Conservation (phyloP, 2,113 vertebrate genomes). For the Polypterus senegalus region DNA sequence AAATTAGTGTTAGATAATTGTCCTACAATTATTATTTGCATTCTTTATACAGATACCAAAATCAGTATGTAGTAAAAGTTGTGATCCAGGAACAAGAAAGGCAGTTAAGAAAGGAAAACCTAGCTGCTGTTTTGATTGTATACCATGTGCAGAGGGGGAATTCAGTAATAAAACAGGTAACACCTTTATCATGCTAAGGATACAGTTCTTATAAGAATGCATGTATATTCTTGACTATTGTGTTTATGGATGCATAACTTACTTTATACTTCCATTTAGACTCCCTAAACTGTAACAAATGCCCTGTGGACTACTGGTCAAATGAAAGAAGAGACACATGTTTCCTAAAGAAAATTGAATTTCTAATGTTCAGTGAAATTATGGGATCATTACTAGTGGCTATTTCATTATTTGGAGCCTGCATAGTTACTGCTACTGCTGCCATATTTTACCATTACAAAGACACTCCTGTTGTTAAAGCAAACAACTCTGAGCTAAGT, state of each 20-base stretch:
- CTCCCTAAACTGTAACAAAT: slow-evolving; percentile 26
- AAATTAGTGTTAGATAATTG: too few species aligned
- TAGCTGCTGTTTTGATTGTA: slow-evolving; percentile 33
- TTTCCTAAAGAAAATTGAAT: slow-evolving; percentile 20
- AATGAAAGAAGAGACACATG: slow-evolving; percentile 10
- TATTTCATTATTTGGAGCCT: slow-evolving; percentile 26
- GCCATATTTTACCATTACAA: slow-evolving; percentile 32
- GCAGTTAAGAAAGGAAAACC: slow-evolving; percentile 37
- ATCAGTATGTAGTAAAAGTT: slow-evolving; percentile 39
- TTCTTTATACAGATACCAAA: slow-evolving; percentile 32
- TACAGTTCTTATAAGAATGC: too few species aligned
- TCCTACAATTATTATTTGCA: not conserved
- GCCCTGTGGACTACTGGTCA: slow-evolving; percentile 23
- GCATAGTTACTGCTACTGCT: slow-evolving; percentile 27
- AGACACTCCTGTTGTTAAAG: slow-evolving; percentile 24
- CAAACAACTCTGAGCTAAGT: slow-evolving; percentile 31
- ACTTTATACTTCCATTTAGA: slow-evolving; percentile 15
- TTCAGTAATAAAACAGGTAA: slow-evolving; percentile 44
- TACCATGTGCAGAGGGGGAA: slow-evolving; percentile 32
- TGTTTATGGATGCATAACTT: too few species aligned
- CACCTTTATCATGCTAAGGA: too few species aligned
- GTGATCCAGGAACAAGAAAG: slow-evolving; percentile 44
- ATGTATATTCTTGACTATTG: too few species aligned
- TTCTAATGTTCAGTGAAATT: slow-evolving; percentile 35
- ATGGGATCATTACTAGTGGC: slow-evolving; percentile 34